Evolutionary conservation across 2,113 vertebrate species (phyloP), one percentile per base, ranked within the genome.

Genomic region (Pangasianodon hypophthalmus): DNA sequence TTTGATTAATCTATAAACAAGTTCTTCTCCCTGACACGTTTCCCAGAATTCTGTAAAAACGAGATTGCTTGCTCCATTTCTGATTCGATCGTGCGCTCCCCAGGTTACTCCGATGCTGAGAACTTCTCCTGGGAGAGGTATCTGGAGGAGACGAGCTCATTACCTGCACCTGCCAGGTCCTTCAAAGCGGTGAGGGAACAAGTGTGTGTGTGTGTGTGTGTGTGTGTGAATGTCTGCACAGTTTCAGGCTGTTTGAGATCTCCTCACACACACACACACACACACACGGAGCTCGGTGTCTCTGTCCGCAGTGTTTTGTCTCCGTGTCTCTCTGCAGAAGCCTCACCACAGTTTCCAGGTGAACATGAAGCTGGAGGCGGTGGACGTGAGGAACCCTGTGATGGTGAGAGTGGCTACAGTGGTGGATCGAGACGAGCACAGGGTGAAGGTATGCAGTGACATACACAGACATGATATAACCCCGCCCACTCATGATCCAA

Each of bases 71-170:
- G 18, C 46, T 13, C 4, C 2, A 0, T 37, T 58, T 77, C 5
- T 58, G 69, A 60, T 48, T 60, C 6, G 16, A 18, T 77, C 46
- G 2, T 88, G 26, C 84, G 32, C 92, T 44, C 93, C 54, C 26
- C 89, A 97, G 97, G 96, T 91, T 97, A 97, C 93, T 95, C 95
- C 67, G 96, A 96, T 0, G 94, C 93, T 80, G 96, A 97, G 73
- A 95, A 94, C 93, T 97, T 97, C 95, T 97, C 96, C 62, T 97
- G 97, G 97, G 96, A 97, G 92, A 97, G 95, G 89, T 97, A 97
- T 89, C 94, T 97, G 93, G 96, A 97, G 94, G 97, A 97, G 95
- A 97, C 96, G 48, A 95, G 94, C 94, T 97, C 97, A 85, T 94
- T 97, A 92, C 96, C 97, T 92, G 96, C 96, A 89, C 97, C 97